Base-by-base conservation (phyloP, 2,113 vertebrate genomes). In the Nibea albiflora region DNA sequence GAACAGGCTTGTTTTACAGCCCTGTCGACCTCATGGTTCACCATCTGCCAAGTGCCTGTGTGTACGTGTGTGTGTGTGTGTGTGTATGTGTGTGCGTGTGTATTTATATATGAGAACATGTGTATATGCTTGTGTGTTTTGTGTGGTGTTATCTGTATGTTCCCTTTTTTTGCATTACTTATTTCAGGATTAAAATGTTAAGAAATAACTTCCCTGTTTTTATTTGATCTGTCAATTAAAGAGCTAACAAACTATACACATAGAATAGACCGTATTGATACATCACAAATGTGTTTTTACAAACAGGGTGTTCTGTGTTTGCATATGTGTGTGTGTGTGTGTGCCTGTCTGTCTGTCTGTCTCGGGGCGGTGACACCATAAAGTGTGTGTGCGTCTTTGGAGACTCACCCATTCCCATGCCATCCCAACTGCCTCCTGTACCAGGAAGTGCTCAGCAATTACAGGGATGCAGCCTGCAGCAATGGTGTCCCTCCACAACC, bases 1-100 rank as follows among this genome's bases (percentile, higher is more conserved):
- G 76, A 95, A 90, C 89, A 83, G 92, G 92, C 90, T 94, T 95
- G 93, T 95, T 95, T 95, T 94, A 94, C 92, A 95, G 89, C 92
- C 88, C 69, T 69, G 76, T 84, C 86, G n/a, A 91, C 90, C 85
- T 87, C 90, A 76, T 76, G 91, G 86, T 87, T 80, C 68, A 50
- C 92, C 94, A 94, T 95, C 93, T 95, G 95, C 90, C 89, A 88
- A 85, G 70, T 86, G 70, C 26, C 70, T 76, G 64, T 74, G 67
- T 78, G 69, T 4, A 10, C 28, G n/a, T 67, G 61, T 63, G 76
- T 74, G 73, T n/a, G 47, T 58, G 57, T 35, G 44, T 83, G 46
- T 56, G 69, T 81, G 49, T 20, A 50, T 74, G 72, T 44, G 56
- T 72, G 74, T 69, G 79, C 68, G 31, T 65, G 60, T 69, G 53